These are phyloP conservation scores for Cardiocondyla obscurior DNA, from an alignment of 1,140 invertebrate genomes.

Conservation along the genomic window DNA sequence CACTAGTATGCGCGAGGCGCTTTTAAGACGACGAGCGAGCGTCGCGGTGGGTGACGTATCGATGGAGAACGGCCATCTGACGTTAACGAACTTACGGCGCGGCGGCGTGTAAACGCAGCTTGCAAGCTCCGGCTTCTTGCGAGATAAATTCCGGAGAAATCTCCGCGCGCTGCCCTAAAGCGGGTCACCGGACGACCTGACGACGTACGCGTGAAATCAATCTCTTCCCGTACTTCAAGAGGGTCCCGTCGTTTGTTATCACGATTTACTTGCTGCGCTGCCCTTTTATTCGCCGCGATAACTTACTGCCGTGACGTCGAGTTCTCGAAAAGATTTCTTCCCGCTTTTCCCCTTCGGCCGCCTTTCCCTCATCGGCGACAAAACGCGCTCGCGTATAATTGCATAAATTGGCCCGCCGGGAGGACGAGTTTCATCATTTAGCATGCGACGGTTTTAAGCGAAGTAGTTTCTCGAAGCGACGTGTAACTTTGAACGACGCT, in stretches of 20 bases:
- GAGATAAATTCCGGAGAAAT: neutral
- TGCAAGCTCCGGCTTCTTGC: neutral
- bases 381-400: neutral
- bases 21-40: neutral
- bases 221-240: neutral
- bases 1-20: neutral
- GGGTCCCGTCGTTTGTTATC: neutral
- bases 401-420: neutral
- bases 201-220: constrained; percentile 24
- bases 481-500: neutral
- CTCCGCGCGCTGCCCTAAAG: neutral
- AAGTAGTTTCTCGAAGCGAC: neutral
- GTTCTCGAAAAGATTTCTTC: neutral
- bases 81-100: neutral
- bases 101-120: neutral
- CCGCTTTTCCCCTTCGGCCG: neutral
- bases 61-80: neutral
- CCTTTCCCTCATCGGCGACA: neutral
- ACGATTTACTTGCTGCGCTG: constrained; percentile 16
- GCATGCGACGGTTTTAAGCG: neutral
- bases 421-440: neutral
- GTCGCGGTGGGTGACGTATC: neutral
- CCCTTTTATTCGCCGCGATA: neutral
- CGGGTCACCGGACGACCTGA: neutral
- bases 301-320: neutral